Conservation (phyloP, 23 tunicate species). For the Botrylloides violaceus region DNA sequence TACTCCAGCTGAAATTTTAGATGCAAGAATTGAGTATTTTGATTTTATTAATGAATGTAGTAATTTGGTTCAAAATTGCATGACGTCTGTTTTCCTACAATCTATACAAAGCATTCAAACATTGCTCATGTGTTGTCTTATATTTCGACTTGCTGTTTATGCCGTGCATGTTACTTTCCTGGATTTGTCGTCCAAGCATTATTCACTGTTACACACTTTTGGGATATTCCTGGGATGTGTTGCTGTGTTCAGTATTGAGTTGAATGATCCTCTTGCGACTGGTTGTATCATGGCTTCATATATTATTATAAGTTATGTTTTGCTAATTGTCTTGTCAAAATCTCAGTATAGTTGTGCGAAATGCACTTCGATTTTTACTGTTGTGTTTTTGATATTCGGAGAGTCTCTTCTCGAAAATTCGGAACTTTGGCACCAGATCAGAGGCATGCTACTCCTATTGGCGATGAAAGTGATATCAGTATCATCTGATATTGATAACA, state of each 20-base stretch:
- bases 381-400: conserved; percentile 27
- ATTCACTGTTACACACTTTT: background rate
- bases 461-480: conserved; percentile 84
- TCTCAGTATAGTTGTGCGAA: background rate
- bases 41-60: background rate
- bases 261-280: conserved; percentile 13
- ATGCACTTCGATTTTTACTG: conserved; percentile 30
- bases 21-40: conserved; percentile 7
- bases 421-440: conserved; percentile 51
- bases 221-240: conserved; percentile 20
- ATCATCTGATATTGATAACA: conserved; percentile 40
- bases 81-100: conserved; percentile 11
- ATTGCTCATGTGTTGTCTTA: conserved; percentile 4
- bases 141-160: background rate
- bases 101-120: background rate
- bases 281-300: conserved; percentile 10
- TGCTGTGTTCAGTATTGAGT: conserved; percentile 26
- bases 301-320: conserved; percentile 1
- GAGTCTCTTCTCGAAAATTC: conserved; percentile 37
- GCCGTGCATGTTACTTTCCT: background rate
- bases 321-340: background rate
- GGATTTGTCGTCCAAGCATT: too few relatives aligned
- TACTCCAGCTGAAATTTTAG: background rate
- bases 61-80: conserved; percentile 12
- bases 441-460: conserved; percentile 65